phyloP scores from a whole-genome alignment of 1,140 invertebrate genomes.

The Augochlora pura region DNA sequence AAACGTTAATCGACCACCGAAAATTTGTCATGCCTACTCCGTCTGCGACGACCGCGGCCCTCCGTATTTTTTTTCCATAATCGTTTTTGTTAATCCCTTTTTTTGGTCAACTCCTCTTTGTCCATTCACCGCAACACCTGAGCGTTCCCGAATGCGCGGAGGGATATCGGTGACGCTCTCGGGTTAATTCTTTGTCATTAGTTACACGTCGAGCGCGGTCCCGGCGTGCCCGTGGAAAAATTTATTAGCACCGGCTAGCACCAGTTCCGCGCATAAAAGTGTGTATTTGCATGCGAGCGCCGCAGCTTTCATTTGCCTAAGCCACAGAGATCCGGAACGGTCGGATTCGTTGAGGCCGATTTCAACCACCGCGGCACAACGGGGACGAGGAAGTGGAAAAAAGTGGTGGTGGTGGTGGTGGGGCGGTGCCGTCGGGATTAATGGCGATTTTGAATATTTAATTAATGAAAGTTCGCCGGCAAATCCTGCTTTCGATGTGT shows the following conservation, averaged over 20 bases:
- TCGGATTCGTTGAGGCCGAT: slow-evolving; percentile 66
- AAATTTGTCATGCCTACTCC: slow-evolving; percentile 54
- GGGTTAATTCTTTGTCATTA: slow-evolving; percentile 69
- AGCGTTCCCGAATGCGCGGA: slow-evolving; percentile 49
- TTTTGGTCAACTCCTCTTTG: background rate
- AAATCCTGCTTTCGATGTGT: slow-evolving; percentile 29
- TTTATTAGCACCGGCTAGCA: slow-evolving; percentile 66
- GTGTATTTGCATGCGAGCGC: slow-evolving; percentile 70
- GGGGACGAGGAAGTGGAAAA: no score
- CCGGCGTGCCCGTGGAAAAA: slow-evolving; percentile 66
- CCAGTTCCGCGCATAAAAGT: slow-evolving; percentile 62
- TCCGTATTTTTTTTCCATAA: background rate
- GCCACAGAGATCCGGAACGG: slow-evolving; percentile 61
- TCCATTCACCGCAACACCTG: slow-evolving; percentile 49
- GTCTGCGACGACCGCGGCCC: slow-evolving; percentile 20
- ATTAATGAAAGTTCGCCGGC: slow-evolving; percentile 62
- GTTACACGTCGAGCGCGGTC: slow-evolving; percentile 59
- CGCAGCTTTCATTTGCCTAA: slow-evolving; percentile 68
- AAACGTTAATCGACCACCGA: slow-evolving; percentile 49
- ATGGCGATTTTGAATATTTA: slow-evolving; percentile 72
- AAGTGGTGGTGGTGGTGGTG: background rate
- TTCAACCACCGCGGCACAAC: slow-evolving; percentile 46
- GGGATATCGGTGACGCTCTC: slow-evolving; percentile 43
- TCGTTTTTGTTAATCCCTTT: background rate
- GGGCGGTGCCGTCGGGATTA: slow-evolving; percentile 58